Percentiles rank a stretch among this genome's conserved stretches.
Conservation (phyloP, 2,888 invertebrate species). For the Cosmopolites sordidus region DNA sequence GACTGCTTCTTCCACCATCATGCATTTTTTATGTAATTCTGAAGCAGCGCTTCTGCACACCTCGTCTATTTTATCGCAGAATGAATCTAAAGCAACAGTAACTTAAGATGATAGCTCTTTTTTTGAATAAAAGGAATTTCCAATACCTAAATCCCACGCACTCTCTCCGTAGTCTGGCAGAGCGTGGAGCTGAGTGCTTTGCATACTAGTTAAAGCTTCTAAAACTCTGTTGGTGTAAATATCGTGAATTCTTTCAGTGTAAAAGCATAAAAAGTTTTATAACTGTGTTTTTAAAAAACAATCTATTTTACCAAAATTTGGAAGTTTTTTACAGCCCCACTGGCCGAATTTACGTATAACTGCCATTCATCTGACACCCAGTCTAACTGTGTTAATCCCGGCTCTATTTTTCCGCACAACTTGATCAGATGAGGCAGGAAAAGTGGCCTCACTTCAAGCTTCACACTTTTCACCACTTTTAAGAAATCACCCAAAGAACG, state of each 20-base stretch:
- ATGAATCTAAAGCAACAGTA: too few species aligned
- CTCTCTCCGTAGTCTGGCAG: constrained; percentile 74
- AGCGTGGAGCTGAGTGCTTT: constrained; percentile 73
- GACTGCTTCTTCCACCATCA: constrained; percentile 88
- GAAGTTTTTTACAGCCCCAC: constrained; percentile 74
- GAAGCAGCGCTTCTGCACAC: constrained; percentile 70
- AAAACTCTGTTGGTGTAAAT: constrained; percentile 88
- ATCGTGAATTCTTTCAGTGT: constrained; percentile 77
- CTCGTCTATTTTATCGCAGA: constrained; percentile 59
- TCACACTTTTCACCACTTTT: constrained; percentile 68
- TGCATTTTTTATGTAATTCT: constrained; percentile 78
- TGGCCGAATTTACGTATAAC: constrained; percentile 69
- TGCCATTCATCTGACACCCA: constrained; percentile 87
- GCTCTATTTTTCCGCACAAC: constrained; percentile 75
- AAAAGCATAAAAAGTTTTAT: too few species aligned
- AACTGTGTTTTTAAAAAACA: too few species aligned
- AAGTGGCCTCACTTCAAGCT: constrained; percentile 83
- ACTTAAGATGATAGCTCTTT: too few species aligned
- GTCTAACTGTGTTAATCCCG: constrained; percentile 72
- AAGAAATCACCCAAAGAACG: constrained; percentile 56
- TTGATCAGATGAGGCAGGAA: constrained; percentile 83
- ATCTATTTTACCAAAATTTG: constrained; percentile 65
- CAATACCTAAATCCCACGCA: constrained; percentile 81
- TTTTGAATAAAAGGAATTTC: too few species aligned
- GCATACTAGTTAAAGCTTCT: constrained; percentile 83